A percentile compares a stretch with the other conserved stretches of the same genome.
phyloP scores from a whole-genome alignment of 2,797 vertebrate species.

The Hydrolagus colliei region DNA sequence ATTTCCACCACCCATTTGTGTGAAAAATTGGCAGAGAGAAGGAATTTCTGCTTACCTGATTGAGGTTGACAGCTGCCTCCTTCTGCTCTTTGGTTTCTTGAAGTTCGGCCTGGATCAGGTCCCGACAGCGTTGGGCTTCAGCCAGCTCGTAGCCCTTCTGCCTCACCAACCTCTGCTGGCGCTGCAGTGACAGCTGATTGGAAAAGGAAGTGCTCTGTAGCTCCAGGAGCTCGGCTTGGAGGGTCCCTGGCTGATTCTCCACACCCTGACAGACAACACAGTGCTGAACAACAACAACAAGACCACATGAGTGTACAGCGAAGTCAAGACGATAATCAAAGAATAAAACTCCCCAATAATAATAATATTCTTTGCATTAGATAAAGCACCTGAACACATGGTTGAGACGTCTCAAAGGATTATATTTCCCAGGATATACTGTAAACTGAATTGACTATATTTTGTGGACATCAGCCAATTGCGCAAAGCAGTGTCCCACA shows the following conservation, averaged over 20 bases:
- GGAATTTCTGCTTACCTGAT: constrained; percentile 57
- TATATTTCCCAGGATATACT: too few species aligned
- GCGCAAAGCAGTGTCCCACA: too few species aligned
- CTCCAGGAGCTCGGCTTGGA: constrained; percentile 60
- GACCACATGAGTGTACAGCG: background rate
- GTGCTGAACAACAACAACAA: background rate
- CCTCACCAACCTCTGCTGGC: constrained; percentile 54
- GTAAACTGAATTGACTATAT: too few species aligned
- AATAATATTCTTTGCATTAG: too few species aligned
- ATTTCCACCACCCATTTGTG: too few species aligned
- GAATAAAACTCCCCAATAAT: background rate
- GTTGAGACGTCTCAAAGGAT: too few species aligned
- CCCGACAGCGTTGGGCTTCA: constrained; percentile 56
- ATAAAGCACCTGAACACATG: too few species aligned
- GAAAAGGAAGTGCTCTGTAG: constrained; percentile 76
- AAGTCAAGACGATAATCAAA: background rate
- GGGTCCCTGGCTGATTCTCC: constrained; percentile 41
- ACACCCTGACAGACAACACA: constrained; percentile 47
- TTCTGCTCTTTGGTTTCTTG: constrained; percentile 65
- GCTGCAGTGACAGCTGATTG: constrained; percentile 76
- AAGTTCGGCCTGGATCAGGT: constrained; percentile 61
- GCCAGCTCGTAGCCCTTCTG: constrained; percentile 61
- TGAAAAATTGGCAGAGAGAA: too few species aligned
- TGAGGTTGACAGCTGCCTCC: constrained; percentile 71
- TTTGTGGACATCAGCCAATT: too few species aligned